Percentiles rank a stretch among this genome's conserved stretches.
phyloP scores from a whole-genome alignment of 2,888 invertebrate genomes.

The Clanis bilineata region DNA sequence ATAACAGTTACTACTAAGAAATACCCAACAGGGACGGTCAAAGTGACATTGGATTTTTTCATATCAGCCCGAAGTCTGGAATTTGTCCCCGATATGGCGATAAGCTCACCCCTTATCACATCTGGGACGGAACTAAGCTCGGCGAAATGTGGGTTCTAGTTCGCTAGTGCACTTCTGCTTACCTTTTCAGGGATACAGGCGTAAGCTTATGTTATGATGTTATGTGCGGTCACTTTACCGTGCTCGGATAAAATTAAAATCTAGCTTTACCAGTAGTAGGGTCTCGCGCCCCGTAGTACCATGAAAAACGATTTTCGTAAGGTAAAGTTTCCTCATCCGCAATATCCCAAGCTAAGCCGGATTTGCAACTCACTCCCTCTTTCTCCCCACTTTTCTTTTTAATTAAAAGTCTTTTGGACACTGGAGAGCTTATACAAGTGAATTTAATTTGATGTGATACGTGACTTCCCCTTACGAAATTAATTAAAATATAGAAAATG shows the following conservation, averaged over 20 bases:
- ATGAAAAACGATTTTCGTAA: slow-evolving; percentile 62
- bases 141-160: too few relatives aligned
- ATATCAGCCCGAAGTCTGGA: too few relatives aligned
- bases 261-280: slow-evolving; percentile 31
- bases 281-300: slow-evolving; percentile 38
- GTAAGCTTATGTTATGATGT: too few relatives aligned
- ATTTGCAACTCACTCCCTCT: slow-evolving; percentile 70
- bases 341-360: slow-evolving; percentile 67
- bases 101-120: too few relatives aligned
- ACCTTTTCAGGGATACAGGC: too few relatives aligned
- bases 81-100: too few relatives aligned
- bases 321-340: slow-evolving; percentile 59
- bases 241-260: neutral
- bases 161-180: too few relatives aligned
- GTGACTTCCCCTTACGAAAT: slow-evolving; percentile 32
- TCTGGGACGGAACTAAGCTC: too few relatives aligned
- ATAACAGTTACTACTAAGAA: too few relatives aligned
- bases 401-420: slow-evolving; percentile 72
- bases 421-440: slow-evolving; percentile 52
- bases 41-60: too few relatives aligned
- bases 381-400: slow-evolving; percentile 64
- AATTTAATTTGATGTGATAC: slow-evolving; percentile 43
- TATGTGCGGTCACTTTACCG: too few relatives aligned
- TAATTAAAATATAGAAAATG: slow-evolving; percentile 1
- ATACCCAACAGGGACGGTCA: too few relatives aligned